phyloP scores from a whole-genome alignment of 1,140 invertebrate genomes.

The Drosophila tropicalis region DNA sequence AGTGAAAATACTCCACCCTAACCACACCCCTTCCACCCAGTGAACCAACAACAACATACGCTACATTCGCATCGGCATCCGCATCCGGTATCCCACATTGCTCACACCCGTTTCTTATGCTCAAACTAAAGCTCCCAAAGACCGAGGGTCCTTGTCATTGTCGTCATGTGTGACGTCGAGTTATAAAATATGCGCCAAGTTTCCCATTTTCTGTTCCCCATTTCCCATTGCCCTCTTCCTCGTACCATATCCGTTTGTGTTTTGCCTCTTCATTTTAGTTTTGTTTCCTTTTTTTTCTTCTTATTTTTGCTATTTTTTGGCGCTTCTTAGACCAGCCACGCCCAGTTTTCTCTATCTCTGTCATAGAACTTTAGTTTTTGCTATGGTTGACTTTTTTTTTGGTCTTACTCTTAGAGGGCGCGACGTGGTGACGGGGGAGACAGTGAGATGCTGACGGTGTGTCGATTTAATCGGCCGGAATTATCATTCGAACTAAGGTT shows the following conservation, averaged over 20 bases:
- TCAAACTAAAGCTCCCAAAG: background rate
- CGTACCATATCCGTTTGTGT: background rate
- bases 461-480: conserved; percentile 51
- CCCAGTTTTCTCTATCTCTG: conserved; percentile 35
- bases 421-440: no score
- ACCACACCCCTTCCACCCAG: background rate
- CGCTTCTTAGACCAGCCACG: conserved; percentile 36
- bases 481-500: conserved; percentile 49
- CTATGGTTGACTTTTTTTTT: background rate
- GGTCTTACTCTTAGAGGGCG: background rate
- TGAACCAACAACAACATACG: background rate
- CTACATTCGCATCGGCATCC: background rate
- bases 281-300: conserved; percentile 33
- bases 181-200: conserved; percentile 75
- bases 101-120: conserved; percentile 12
- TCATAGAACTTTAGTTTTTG: background rate
- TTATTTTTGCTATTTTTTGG: background rate
- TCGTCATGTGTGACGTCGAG: conserved; percentile 68
- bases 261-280: conserved; percentile 35
- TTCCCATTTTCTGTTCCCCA: conserved; percentile 23
- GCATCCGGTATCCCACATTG: background rate
- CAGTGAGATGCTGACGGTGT: no score
- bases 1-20: background rate
- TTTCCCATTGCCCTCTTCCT: conserved; percentile 10
- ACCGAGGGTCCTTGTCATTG: conserved; percentile 35